These are phyloP conservation scores for Temnothorax longispinosus DNA, from an alignment of 1,140 invertebrate genomes.

Conservation along the genomic window DNA sequence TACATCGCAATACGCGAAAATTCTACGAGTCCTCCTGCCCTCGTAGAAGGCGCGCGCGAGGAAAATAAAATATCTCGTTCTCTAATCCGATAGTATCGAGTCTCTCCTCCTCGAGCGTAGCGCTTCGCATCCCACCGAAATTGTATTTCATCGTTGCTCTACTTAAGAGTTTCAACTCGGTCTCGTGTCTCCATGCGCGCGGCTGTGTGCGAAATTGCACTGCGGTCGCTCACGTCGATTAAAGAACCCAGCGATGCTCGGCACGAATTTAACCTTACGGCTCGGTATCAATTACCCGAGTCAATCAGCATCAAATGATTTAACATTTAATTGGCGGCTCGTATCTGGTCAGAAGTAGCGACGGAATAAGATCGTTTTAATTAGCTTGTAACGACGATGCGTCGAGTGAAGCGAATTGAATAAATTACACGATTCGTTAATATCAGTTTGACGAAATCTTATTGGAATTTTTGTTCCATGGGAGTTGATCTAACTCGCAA, in stretches of 20 bases:
- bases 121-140: constrained; percentile 21
- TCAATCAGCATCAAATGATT: constrained; percentile 59
- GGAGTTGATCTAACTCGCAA: not conserved
- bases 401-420: not conserved
- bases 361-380: not conserved
- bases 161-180: constrained; percentile 17
- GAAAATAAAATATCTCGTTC: constrained; percentile 48
- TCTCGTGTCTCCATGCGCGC: not conserved
- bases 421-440: not conserved
- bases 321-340: constrained; percentile 53
- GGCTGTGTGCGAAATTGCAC: constrained; percentile 60
- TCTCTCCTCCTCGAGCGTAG: not conserved
- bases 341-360: not conserved
- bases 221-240: constrained; percentile 55
- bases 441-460: not conserved
- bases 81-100: constrained; percentile 48
- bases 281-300: constrained; percentile 65
- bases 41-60: not conserved
- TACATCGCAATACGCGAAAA: constrained; percentile 27
- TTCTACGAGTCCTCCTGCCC: constrained; percentile 2
- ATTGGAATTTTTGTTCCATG: not conserved
- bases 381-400: not conserved
- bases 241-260: constrained; percentile 66
- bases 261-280: constrained; percentile 67
- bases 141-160: constrained; percentile 37